These are phyloP conservation scores for Psilanteris sp. DNA, from an alignment of 1,140 invertebrate genomes.

Conservation along the genomic window DNA sequence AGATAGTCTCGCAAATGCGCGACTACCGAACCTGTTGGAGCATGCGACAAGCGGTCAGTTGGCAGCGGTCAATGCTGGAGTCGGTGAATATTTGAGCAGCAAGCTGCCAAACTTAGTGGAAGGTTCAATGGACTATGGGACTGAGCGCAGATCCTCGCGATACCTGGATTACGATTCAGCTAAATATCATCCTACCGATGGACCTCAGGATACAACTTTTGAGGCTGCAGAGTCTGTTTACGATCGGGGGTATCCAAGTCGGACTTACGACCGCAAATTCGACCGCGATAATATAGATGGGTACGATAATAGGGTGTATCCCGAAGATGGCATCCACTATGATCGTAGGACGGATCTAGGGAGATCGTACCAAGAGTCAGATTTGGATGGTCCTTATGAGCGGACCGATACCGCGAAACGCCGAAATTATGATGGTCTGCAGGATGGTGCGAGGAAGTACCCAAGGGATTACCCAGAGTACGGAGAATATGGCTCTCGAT, in stretches of 20 bases:
- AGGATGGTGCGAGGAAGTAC: constrained; percentile 70
- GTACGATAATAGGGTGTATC: constrained; percentile 75
- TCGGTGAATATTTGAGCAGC: constrained; percentile 78
- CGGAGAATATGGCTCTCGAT: constrained; percentile 71
- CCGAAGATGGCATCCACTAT: constrained; percentile 71
- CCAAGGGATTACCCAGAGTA: constrained; percentile 75
- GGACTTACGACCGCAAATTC: constrained; percentile 72
- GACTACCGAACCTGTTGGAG: constrained; percentile 77
- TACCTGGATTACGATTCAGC: constrained; percentile 74
- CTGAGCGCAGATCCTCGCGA: constrained; percentile 79
- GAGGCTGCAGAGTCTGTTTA: constrained; percentile 55
- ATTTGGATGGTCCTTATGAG: constrained; percentile 75
- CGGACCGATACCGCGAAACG: constrained; percentile 68
- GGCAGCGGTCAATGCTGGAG: constrained; percentile 56
- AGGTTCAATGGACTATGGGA: constrained; percentile 83
- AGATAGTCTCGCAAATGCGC: constrained; percentile 73
- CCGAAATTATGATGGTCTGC: constrained; percentile 66
- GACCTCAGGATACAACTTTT: constrained; percentile 28
- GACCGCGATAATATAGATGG: constrained; percentile 71
- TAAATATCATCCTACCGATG: constrained; percentile 40
- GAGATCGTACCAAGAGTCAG: constrained; percentile 75
- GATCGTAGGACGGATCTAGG: constrained; percentile 64
- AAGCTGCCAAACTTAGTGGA: constrained; percentile 79
- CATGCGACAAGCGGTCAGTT: constrained; percentile 74
- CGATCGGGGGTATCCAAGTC: constrained; percentile 58